Evolutionary conservation across 1,140 invertebrate genomes (phyloP), one percentile per base, ranked within the genome.

Genomic region (Neodiprion pinetum): DNA sequence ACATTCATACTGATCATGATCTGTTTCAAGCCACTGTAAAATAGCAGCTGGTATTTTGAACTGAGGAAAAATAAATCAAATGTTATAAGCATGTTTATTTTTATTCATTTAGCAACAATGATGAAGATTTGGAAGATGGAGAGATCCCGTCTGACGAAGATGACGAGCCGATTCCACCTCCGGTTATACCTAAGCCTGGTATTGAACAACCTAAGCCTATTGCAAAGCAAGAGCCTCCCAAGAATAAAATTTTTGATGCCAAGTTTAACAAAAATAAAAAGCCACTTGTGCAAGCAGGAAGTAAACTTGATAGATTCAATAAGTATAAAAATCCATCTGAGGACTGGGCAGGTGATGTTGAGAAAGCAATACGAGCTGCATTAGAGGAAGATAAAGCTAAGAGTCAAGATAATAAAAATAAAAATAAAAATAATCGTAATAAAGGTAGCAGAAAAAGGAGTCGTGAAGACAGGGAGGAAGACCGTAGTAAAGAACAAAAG

Each of bases 261-360:
- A 88, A 88, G 71, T 86, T 83, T 70, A 82, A 76, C 73, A 87
- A 85, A 71, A 87, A 70, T 68, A 88, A 86, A 76, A 86, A 84
- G 65, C 75, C 75, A 8, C 74, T 77, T 8, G 67, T 47, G 66
- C 77, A 79, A 66, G 53, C 74, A 74, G 75, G 70, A 75, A 72
- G 75, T 40, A 81, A 82, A 40, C 79, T 81, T 9, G 85, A 87
- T 67, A 80, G 85, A 75, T 82, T 81, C 48, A 78, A 75, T 69
- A 86, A 88, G 21, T 86, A 86, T 65, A 88, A 89, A 75, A 82
- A 79, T 77, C 83, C 87, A 23, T 89, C 91, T 80, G 94, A 94
- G 80, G 94, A 95, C 87, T 94, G 93, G 88, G 94, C 93, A 65
- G 91, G 92, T 40, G 93, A 92, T 84, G 92, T 95, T 77, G 93